Evolutionary conservation across 2,888 invertebrate species (phyloP).

Genomic region (Clunio marinus): DNA sequence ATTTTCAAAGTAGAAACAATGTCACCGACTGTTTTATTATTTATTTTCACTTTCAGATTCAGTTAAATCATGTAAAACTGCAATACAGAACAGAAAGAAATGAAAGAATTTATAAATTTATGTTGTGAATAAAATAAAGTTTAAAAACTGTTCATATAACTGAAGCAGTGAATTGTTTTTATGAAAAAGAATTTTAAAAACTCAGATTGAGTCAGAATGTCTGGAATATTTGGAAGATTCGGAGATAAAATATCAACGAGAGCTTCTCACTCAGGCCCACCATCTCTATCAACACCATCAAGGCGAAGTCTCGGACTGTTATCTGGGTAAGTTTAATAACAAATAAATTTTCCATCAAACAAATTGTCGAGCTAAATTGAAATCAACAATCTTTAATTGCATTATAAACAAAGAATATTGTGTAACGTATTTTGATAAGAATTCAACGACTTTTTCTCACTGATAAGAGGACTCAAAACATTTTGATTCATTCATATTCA

Average conservation of each 20-base stretch:
- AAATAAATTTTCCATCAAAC: background rate
- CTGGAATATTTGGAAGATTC: conserved; percentile 34
- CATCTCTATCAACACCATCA: conserved; percentile 34
- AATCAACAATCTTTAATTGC: background rate
- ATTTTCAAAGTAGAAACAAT: no score
- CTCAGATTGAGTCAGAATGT: background rate
- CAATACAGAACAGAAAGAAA: no score
- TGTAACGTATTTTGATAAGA: no score
- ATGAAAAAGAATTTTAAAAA: background rate
- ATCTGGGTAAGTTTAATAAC: conserved; percentile 21
- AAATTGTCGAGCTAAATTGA: background rate
- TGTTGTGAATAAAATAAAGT: background rate
- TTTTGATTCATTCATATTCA: no score
- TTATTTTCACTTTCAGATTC: no score
- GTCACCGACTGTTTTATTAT: no score
- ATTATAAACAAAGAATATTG: background rate
- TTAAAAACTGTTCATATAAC: no score
- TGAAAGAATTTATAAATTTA: no score
- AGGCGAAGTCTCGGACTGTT: conserved; percentile 21
- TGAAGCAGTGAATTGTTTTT: background rate
- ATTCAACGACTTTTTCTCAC: background rate
- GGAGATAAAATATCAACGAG: conserved; percentile 14
- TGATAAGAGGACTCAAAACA: no score
- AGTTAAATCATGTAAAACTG: no score
- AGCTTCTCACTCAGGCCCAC: conserved; percentile 10